Evolutionary conservation across 2,113 vertebrate species (phyloP).

Genomic region (Lophura nycthemera): DNA sequence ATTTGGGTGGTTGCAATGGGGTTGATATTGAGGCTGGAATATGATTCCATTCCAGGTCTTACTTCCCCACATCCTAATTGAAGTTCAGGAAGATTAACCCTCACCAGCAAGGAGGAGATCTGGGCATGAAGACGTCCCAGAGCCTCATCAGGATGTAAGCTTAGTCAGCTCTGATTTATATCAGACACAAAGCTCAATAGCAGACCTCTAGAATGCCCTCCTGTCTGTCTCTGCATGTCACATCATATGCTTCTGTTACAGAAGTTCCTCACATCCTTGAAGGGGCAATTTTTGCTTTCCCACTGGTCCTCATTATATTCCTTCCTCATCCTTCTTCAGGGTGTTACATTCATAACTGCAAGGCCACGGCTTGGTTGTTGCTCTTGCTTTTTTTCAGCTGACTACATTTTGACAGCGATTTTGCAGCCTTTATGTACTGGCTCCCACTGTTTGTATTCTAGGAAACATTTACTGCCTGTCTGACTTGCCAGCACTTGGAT

Average conservation of each 20-base stretch:
- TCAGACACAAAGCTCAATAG: not conserved
- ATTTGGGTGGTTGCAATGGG: not conserved
- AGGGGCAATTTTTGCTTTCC: not conserved
- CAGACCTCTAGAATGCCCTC: not conserved
- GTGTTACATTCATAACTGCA: fast-evolving
- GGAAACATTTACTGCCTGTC: slow-evolving; percentile 58
- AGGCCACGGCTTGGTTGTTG: not conserved
- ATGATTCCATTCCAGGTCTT: not conserved
- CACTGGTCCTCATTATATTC: not conserved
- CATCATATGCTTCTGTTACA: not conserved
- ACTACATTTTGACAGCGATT: slow-evolving; percentile 33
- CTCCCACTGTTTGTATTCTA: slow-evolving; percentile 41
- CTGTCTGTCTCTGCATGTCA: not conserved
- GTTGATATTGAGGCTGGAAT: not conserved
- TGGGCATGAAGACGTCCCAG: not conserved
- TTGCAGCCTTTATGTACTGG: slow-evolving; percentile 9
- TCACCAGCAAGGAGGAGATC: not conserved
- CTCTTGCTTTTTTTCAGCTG: not conserved
- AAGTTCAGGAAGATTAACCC: not conserved
- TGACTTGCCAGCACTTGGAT: slow-evolving; percentile 37
- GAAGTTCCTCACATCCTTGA: not conserved
- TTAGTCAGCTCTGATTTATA: not conserved
- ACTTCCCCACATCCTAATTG: not conserved
- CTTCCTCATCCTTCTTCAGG: not conserved
- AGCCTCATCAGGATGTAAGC: not conserved